These are phyloP conservation scores for Nomada fucata DNA, from an alignment of 2,888 invertebrate genomes.

Conservation along the genomic window DNA sequence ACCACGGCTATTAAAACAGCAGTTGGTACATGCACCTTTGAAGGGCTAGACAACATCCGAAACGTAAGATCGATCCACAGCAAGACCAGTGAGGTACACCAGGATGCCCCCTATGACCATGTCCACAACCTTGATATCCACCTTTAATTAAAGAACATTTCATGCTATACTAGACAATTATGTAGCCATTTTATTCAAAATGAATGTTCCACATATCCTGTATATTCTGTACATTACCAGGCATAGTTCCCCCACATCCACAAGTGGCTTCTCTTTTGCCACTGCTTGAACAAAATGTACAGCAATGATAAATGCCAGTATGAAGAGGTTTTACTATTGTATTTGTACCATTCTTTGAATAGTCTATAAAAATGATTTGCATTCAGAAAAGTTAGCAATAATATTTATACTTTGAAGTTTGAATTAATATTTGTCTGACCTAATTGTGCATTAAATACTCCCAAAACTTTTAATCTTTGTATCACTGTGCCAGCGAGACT, in stretches of 20 bases:
- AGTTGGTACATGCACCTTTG: conserved; percentile 73
- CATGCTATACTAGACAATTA: conserved; percentile 8
- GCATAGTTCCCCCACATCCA: conserved; percentile 91
- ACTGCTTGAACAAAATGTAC: conserved; percentile 92
- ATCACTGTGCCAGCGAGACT: conserved; percentile 88
- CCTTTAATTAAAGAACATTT: conserved; percentile 71
- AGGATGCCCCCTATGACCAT: conserved; percentile 92
- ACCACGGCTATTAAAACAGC: conserved; percentile 66
- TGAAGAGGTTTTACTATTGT: conserved; percentile 84
- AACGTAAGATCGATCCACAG: conserved; percentile 86
- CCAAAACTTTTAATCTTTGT: conserved; percentile 86
- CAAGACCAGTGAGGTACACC: conserved; percentile 93
- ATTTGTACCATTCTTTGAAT: conserved; percentile 49
- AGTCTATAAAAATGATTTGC: conserved; percentile 38
- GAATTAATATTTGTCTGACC: conserved; percentile 38
- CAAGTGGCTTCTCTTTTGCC: conserved; percentile 89
- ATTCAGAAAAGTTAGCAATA: not conserved
- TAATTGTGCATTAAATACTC: conserved; percentile 62
- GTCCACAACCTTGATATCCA: conserved; percentile 89
- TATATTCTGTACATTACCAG: conserved; percentile 84
- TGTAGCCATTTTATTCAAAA: not conserved
- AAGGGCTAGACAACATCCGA: conserved; percentile 73
- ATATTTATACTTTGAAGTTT: not conserved
- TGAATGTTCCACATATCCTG: too few relatives aligned
- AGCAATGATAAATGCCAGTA: conserved; percentile 91